Evolutionary conservation across 2,888 invertebrate species (phyloP).

Genomic region (Strigamia transsilvanica): DNA sequence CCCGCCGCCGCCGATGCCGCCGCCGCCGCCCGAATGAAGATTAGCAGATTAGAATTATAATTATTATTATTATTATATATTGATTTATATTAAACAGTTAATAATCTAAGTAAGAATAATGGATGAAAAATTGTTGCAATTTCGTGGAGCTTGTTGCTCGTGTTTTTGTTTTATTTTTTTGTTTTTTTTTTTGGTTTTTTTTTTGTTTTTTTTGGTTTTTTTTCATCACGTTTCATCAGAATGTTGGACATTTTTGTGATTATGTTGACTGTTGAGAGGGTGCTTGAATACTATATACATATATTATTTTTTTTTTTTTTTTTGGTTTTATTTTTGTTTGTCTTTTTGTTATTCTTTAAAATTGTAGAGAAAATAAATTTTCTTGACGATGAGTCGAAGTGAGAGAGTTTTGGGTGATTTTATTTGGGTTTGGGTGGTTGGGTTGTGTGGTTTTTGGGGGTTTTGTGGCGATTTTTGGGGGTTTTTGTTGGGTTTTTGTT

Average conservation of each 20-base stretch:
- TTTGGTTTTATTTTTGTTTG: neutral
- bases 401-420: neutral
- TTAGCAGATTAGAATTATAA: neutral
- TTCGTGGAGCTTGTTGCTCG: neutral
- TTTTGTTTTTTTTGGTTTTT: neutral
- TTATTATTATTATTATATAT: constrained; percentile 8
- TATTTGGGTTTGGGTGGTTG: neutral
- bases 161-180: neutral
- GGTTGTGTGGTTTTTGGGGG: neutral
- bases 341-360: constrained; percentile 19
- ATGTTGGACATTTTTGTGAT: constrained; percentile 41
- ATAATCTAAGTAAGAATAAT: constrained; percentile 12
- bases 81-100: neutral
- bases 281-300: neutral
- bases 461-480: no score
- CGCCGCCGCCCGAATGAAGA: constrained; percentile 55
- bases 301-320: constrained; percentile 8
- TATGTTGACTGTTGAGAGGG: constrained; percentile 38
- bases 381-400: constrained; percentile 11
- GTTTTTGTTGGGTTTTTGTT: no score
- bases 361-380: constrained; percentile 37
- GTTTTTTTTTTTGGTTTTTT: neutral
- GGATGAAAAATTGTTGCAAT: constrained; percentile 11
- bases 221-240: constrained; percentile 2
- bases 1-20: constrained; percentile 55